Evolutionary conservation across 2,888 invertebrate species (phyloP), one percentile per base, ranked within the genome.

Genomic region (Pseudococcus longispinus): DNA sequence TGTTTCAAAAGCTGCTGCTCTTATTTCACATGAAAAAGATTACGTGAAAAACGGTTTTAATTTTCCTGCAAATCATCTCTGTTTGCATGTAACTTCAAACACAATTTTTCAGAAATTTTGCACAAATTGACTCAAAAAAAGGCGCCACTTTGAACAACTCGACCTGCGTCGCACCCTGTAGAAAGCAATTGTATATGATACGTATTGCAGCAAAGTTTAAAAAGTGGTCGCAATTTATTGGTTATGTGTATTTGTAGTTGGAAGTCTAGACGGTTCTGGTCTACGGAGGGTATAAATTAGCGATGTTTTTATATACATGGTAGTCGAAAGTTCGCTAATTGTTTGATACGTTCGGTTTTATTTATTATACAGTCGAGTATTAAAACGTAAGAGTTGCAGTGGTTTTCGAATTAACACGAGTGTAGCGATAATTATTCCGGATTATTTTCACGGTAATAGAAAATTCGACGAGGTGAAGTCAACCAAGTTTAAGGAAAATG

Each of bases 341-440:
- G 23, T 60, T 60, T 60, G 60, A 60, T 60, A 23, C 9, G 9
- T 60, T 60, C 6, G 20, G 60, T 60, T 60, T 60, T 60, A 60
- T 60, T 23, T 60, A 60, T 60, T 60, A 60, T 23, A 23, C 60
- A 60, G 20, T 60, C 60, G 70, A 32, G 29, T 15, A 70, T 70
- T 70, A 18, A 37, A 70, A 29, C 70, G 1, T 6, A 70, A 70
- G 70, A 29, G 70, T 70, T 26, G 70, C 29, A 18, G 70, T 18
- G 29, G 70, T 70, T 32, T 70, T 70, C 29, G 29, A 70, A 70
- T 70, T 70, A 29, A 70, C 29, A 70, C 70, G 70, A 70, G 23
- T 23, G 23, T 60, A 60, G 23, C 23, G 60, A 23, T 60, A 60
- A 60, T 60, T 60, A 60, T 60, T 60, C 13, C 23, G 23, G 8